Percentiles rank a stretch among this genome's conserved stretches.
Evolutionary conservation across 1,140 invertebrate species (phyloP).

Genomic region (Leptinotarsa lineolata): DNA sequence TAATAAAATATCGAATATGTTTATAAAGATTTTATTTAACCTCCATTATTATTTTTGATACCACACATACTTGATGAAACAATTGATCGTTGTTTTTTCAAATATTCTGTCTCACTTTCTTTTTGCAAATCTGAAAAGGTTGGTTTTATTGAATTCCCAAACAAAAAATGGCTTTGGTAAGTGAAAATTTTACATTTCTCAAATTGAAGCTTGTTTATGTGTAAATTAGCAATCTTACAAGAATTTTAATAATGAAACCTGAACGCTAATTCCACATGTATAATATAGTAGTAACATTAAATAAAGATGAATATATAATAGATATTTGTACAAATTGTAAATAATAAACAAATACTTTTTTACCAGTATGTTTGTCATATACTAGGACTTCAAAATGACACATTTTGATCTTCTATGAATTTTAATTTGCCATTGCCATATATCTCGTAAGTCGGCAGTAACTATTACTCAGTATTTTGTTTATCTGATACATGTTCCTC

Average conservation of each 20-base stretch:
- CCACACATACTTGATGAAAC: too few species aligned
- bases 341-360: conserved; percentile 23
- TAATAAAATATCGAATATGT: too few species aligned
- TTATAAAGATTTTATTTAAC: too few species aligned
- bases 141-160: too few species aligned
- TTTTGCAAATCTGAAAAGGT: too few species aligned
- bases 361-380: conserved; percentile 18
- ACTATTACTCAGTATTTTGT: conserved; percentile 3
- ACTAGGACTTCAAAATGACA: conserved; percentile 5
- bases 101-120: too few species aligned
- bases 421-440: conserved; percentile 8
- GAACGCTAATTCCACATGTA: neutral
- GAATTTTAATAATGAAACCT: neutral
- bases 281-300: conserved; percentile 9
- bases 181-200: too few species aligned
- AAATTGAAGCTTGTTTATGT: too few species aligned
- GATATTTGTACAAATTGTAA: conserved; percentile 21
- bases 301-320: conserved; percentile 12
- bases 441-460: neutral
- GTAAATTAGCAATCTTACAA: neutral
- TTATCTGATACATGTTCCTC: neutral
- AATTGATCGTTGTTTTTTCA: too few species aligned
- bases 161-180: too few species aligned
- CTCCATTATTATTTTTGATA: too few species aligned
- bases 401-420: neutral